A percentile compares a stretch with the other conserved stretches of the same genome.
phyloP scores from a whole-genome alignment of 1,140 invertebrate genomes.

The Euglossa dilemma region DNA sequence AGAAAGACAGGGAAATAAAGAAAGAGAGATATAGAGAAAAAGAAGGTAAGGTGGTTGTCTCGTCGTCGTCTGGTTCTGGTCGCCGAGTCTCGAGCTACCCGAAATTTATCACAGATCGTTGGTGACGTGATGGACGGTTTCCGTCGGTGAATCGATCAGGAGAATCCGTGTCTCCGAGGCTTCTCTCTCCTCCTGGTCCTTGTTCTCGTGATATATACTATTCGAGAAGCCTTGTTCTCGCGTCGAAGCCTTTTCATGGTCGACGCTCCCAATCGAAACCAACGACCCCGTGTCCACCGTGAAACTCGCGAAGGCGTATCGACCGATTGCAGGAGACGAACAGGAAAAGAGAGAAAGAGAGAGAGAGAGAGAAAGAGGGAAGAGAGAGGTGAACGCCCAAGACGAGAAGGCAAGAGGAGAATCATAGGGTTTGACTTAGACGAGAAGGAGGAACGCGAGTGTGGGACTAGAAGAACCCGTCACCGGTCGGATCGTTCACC shows the following conservation, averaged over 20 bases:
- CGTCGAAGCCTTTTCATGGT: no score
- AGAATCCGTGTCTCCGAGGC: background rate
- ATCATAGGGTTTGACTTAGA: slow-evolving; percentile 71
- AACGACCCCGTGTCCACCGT: slow-evolving; percentile 33
- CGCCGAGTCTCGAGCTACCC: slow-evolving; percentile 30
- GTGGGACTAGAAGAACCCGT: slow-evolving; percentile 91
- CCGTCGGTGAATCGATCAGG: background rate
- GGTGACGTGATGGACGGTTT: slow-evolving; percentile 33
- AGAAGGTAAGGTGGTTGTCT: slow-evolving; percentile 18
- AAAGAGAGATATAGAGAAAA: background rate
- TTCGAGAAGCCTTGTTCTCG: no score
- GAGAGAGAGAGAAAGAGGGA: background rate
- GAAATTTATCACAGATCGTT: slow-evolving; percentile 62
- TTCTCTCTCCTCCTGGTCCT: no score
- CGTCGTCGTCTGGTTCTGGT: slow-evolving; percentile 59
- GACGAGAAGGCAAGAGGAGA: slow-evolving; percentile 30
- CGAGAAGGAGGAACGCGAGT: slow-evolving; percentile 63
- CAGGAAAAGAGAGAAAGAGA: background rate
- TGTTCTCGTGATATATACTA: no score
- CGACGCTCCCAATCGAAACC: background rate
- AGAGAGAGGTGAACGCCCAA: slow-evolving; percentile 10
- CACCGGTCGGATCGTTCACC: slow-evolving; percentile 95
- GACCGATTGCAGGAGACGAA: slow-evolving; percentile 33
- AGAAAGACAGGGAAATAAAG: background rate
- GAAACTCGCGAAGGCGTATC: slow-evolving; percentile 34